Evolutionary conservation across 2,113 vertebrate species (phyloP).

Genomic region (Laticauda laticaudata): DNA sequence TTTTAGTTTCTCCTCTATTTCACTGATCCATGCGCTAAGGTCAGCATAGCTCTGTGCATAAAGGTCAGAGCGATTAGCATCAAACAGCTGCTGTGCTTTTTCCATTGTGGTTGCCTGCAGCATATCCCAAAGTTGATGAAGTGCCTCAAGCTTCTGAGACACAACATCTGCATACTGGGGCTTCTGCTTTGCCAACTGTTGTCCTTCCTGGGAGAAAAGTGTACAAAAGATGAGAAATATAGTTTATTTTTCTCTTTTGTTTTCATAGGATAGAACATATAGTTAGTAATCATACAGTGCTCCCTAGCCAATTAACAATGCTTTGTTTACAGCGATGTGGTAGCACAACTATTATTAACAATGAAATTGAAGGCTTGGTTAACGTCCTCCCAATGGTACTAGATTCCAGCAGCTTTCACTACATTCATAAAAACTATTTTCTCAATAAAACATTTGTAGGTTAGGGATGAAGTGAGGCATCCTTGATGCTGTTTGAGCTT

Average conservation of each 20-base stretch:
- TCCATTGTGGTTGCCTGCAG: constrained; percentile 81
- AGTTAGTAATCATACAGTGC: no score
- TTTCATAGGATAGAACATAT: background rate
- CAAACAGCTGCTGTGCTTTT: constrained; percentile 81
- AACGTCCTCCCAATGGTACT: background rate
- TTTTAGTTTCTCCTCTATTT: constrained; percentile 79
- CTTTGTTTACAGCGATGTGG: background rate
- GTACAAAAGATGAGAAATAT: background rate
- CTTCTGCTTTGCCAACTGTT: constrained; percentile 79
- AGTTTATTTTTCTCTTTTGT: background rate
- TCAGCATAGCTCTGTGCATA: constrained; percentile 81
- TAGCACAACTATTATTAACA: background rate
- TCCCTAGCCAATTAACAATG: background rate
- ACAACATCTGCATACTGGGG: constrained; percentile 76
- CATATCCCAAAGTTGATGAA: constrained; percentile 83
- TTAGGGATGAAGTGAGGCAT: background rate
- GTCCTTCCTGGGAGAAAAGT: constrained; percentile 74
- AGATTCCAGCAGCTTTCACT: background rate
- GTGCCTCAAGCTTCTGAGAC: constrained; percentile 71
- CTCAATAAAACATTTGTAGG: background rate
- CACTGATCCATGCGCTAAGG: constrained; percentile 80
- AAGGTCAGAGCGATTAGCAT: constrained; percentile 85
- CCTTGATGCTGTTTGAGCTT: background rate
- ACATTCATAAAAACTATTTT: background rate
- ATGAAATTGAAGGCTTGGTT: background rate